A percentile compares a stretch with the other conserved stretches of the same genome.
Conservation (phyloP, 2,797 vertebrate species). For the Phataginus tricuspis region DNA sequence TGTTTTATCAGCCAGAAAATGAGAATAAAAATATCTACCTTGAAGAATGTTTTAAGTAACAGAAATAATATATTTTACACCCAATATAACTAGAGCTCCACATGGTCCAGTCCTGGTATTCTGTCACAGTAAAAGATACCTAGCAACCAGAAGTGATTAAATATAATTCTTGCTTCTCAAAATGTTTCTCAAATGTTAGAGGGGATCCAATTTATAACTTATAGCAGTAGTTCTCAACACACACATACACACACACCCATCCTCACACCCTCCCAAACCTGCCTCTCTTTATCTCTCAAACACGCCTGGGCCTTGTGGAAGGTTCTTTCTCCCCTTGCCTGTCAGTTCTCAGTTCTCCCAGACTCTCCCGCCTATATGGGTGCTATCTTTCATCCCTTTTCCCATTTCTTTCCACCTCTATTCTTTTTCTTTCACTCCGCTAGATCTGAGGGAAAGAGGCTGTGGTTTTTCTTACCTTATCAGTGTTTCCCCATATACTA, state of each 20-base stretch:
- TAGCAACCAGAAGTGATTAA: not conserved
- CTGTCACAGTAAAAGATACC: not conserved
- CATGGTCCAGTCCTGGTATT: not conserved
- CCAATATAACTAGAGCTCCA: not conserved
- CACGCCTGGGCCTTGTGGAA: not conserved
- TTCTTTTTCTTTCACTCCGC: not conserved
- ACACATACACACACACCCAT: not conserved
- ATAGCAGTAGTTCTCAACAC: not conserved
- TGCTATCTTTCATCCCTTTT: not conserved
- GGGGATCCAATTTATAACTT: not conserved
- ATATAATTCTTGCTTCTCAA: not conserved
- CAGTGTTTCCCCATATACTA: not conserved
- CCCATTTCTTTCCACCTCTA: not conserved
- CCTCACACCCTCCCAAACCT: not conserved
- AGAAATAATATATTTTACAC: not conserved
- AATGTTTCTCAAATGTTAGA: constrained; percentile 9
- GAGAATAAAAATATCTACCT: not conserved
- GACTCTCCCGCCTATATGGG: not conserved
- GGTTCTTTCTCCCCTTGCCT: not conserved
- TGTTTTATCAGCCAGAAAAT: constrained; percentile 43
- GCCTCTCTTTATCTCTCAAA: not conserved
- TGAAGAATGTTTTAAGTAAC: constrained; percentile 24
- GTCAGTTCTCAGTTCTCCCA: not conserved
- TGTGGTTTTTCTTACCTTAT: not conserved
- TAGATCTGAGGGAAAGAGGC: not conserved